Percentiles rank a stretch among this genome's conserved stretches.
phyloP scores from a whole-genome alignment of 2,113 vertebrate genomes.

The Anolis sagrei region DNA sequence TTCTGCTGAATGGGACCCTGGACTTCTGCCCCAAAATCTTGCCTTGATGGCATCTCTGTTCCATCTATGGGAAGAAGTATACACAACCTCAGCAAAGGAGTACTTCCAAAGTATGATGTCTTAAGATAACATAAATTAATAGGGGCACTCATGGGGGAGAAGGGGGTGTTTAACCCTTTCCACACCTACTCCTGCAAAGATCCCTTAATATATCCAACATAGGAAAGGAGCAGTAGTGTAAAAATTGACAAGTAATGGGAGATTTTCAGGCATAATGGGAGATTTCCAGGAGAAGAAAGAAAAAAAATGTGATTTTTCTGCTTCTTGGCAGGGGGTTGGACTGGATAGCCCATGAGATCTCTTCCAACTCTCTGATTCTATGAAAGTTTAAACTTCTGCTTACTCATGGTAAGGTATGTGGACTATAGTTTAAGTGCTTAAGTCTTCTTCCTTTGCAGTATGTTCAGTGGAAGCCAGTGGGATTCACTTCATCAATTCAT shows the following conservation, averaged over 20 bases:
- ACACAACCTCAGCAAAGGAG: background rate
- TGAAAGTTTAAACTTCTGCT: background rate
- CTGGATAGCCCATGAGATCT: no score
- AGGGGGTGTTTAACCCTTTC: background rate
- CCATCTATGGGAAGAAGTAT: background rate
- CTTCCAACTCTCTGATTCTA: no score
- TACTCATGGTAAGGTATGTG: background rate
- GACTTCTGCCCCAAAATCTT: no score
- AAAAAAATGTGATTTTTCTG: no score
- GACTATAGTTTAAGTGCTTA: background rate
- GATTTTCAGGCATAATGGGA: background rate
- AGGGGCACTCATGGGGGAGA: background rate
- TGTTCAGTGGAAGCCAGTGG: background rate
- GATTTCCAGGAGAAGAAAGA: no score
- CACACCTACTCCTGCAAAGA: background rate
- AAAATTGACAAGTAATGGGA: background rate
- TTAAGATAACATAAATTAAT: background rate
- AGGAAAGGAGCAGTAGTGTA: background rate
- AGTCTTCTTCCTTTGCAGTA: no score
- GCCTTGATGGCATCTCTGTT: background rate
- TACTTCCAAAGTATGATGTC: background rate
- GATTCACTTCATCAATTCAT: background rate
- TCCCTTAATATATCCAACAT: background rate
- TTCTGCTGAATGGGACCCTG: no score
- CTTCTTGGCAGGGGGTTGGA: no score